Evolutionary conservation across 2,113 vertebrate species (phyloP).

Genomic region (Chaenocephalus aceratus): DNA sequence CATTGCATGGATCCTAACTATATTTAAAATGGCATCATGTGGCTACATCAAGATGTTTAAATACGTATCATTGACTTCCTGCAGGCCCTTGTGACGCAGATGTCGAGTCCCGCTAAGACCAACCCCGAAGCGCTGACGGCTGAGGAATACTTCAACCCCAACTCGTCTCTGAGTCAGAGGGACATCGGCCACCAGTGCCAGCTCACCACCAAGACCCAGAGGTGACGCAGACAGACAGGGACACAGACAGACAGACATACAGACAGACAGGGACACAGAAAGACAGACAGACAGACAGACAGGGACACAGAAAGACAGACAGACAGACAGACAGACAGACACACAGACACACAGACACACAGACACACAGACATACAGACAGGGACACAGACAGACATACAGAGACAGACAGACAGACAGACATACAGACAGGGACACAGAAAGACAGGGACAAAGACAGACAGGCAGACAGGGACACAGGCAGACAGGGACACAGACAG

Average conservation of each 20-base stretch:
- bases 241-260: conserved; percentile 33
- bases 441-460: too few relatives aligned
- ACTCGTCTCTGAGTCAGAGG: conserved; percentile 86
- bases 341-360: too few relatives aligned
- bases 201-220: conserved; percentile 98
- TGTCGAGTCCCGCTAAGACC: conserved; percentile 86
- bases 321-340: too few relatives aligned
- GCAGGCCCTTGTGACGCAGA: conserved; percentile 94
- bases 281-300: too few relatives aligned
- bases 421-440: too few relatives aligned
- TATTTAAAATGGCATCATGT: neutral
- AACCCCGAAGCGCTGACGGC: conserved; percentile 94
- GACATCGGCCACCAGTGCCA: conserved; percentile 96
- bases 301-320: too few relatives aligned
- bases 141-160: conserved; percentile 97
- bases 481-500: too few relatives aligned
- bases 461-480: too few relatives aligned
- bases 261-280: neutral
- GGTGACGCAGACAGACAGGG: conserved; percentile 81
- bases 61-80: neutral
- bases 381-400: too few relatives aligned
- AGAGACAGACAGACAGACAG: too few relatives aligned
- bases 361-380: too few relatives aligned
- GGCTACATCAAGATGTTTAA: too few relatives aligned
- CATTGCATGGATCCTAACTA: neutral